Evolutionary conservation across 2,888 invertebrate species (phyloP).

Genomic region (Julus scanicus): DNA sequence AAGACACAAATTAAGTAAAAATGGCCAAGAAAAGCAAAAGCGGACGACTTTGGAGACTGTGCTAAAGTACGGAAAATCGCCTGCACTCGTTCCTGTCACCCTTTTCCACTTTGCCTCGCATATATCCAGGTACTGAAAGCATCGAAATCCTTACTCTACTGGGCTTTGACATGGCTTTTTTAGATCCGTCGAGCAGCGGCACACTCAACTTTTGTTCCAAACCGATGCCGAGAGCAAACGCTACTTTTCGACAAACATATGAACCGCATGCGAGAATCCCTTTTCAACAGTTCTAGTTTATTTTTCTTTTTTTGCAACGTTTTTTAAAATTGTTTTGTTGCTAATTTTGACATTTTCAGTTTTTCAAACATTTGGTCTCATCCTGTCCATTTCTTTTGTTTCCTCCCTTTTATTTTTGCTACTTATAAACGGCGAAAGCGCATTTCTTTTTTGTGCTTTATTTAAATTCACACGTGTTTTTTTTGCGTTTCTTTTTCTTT

Average conservation of each 20-base stretch:
- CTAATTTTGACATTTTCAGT: not conserved
- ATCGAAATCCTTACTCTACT: not conserved
- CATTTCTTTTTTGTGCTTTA: not conserved
- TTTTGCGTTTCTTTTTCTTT: not conserved
- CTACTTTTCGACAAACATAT: not conserved
- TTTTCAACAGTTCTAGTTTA: not conserved
- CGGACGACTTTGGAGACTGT: not conserved
- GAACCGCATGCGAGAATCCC: not conserved
- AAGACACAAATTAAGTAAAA: not conserved
- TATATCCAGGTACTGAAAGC: not conserved
- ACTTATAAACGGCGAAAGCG: not conserved
- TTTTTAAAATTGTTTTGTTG: not conserved
- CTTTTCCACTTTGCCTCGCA: not conserved
- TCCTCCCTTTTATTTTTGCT: not conserved
- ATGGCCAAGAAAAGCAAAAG: not conserved
- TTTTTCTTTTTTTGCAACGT: not conserved
- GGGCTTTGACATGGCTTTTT: not conserved
- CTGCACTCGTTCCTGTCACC: not conserved
- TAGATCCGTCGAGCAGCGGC: not conserved
- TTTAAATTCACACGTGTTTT: not conserved
- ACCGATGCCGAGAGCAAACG: not conserved
- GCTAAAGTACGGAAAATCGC: not conserved
- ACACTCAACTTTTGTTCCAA: not conserved
- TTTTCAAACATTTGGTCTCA: not conserved
- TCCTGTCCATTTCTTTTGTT: not conserved